Evolutionary conservation across 1,140 invertebrate species (phyloP), one percentile per base, ranked within the genome.

Genomic region (Ostrea edulis): DNA sequence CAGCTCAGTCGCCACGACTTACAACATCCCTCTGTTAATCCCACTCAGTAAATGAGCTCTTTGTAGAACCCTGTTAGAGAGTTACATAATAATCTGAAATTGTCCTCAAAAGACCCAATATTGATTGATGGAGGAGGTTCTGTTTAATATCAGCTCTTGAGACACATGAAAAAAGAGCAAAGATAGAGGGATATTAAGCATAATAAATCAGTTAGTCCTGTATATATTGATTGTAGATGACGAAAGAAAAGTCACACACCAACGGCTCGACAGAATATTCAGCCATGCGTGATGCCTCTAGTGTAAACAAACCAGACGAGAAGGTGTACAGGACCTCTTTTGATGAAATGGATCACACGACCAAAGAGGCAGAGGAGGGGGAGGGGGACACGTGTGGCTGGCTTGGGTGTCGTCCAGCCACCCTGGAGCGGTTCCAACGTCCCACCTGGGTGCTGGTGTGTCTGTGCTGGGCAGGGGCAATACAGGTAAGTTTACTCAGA

Each of bases 401-500:
- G 93, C 92, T 93, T 29, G 82, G 86, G 3, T 89, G 92, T 44
- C 90, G 44, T 7, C 92, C 92, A 0, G 11, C n/a, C 2, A 89
- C 68, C 5, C 93, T 92, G 85, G 93, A 93, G 86, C 82, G 90
- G 58, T 94, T 94, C 86, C 90, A 92, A 29, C 90, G 89, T 82
- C 82, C 92, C 0, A 90, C 90, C 58, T 92, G 92, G 90, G 88
- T 94, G 44, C 88, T 94, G 44, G 90, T 93, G 53, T 97, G 96
- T 96, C 95, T 98, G 0, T 98, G 97, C 93, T 97, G 97, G 96
- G 97, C 97, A 20, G 97, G 97, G 0, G 96, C 97, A 58, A 96
- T 97, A 90, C 97, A 98, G 92, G 94, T 94, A 87, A 89, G 93
- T 77, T 77, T 35, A 77, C 85, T 22, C 25, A 35, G 58, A 35